These are phyloP conservation scores for Watsonalla binaria DNA, from an alignment of 2,888 invertebrate genomes.

Conservation along the genomic window DNA sequence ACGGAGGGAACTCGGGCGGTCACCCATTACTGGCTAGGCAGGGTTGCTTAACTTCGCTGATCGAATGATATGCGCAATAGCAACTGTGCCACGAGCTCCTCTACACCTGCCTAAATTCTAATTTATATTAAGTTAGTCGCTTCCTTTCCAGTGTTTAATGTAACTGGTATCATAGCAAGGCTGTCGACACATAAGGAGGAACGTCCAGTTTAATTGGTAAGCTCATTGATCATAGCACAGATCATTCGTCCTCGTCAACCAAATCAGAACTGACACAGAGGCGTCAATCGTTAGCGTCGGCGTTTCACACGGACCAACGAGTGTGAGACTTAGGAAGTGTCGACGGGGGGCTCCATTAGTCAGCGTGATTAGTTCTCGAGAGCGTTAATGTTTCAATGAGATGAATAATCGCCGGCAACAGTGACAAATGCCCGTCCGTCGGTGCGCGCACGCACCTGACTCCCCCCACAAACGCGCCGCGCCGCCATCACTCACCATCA, in stretches of 20 bases:
- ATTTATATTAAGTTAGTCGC: too few species aligned
- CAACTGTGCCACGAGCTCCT: too few species aligned
- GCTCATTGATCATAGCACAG: conserved; percentile 40
- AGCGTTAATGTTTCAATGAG: conserved; percentile 77
- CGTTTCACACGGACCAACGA: conserved; percentile 42
- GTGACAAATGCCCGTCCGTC: conserved; percentile 71
- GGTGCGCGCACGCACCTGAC: conserved; percentile 72
- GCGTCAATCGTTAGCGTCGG: conserved; percentile 41
- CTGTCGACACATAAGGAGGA: conserved; percentile 9
- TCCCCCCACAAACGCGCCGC: conserved; percentile 61
- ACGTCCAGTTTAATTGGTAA: conserved; percentile 31
- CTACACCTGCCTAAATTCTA: too few species aligned
- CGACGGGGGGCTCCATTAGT: conserved; percentile 78
- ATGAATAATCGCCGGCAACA: conserved; percentile 75
- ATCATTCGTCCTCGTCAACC: conserved; percentile 56
- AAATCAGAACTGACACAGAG: conserved; percentile 44
- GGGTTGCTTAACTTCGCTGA: too few species aligned
- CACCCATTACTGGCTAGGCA: too few species aligned
- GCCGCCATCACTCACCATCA: conserved; percentile 44
- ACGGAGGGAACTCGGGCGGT: too few species aligned
- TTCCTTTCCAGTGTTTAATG: too few species aligned
- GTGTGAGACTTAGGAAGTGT: conserved; percentile 73
- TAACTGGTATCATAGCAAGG: not conserved
- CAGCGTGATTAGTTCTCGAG: conserved; percentile 74
- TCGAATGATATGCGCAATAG: too few species aligned